These are phyloP conservation scores for Scaptodrosophila lebanonensis DNA, from an alignment of 1,140 invertebrate species.

Conservation along the genomic window DNA sequence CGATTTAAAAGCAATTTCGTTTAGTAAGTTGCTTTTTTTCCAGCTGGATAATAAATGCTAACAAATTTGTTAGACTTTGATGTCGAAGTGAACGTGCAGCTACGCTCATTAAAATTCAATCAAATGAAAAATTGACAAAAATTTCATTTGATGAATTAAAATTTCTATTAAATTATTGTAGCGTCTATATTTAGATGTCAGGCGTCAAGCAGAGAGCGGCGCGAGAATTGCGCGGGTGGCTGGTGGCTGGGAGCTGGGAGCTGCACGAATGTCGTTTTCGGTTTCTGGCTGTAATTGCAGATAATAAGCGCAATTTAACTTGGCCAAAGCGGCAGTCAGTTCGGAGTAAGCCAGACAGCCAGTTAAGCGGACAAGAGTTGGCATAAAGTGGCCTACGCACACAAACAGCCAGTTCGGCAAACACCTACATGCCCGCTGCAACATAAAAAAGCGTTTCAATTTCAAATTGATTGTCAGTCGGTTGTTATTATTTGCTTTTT, in stretches of 20 bases:
- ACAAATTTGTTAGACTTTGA: conserved; percentile 28
- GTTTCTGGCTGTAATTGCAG: conserved; percentile 53
- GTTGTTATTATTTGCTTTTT: conserved; percentile 56
- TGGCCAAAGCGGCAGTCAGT: conserved; percentile 38
- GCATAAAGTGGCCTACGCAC: conserved; percentile 50
- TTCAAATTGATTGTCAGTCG: conserved; percentile 70
- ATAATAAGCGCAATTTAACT: conserved; percentile 63
- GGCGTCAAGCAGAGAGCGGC: conserved; percentile 12
- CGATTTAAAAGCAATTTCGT: no score
- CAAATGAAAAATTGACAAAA: conserved; percentile 25
- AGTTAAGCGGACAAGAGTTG: conserved; percentile 12
- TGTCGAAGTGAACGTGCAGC: conserved; percentile 29
- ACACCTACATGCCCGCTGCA: conserved; percentile 40
- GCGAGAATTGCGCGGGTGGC: conserved; percentile 22
- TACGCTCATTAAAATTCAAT: conserved; percentile 64
- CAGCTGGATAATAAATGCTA: no score
- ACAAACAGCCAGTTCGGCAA: conserved; percentile 31
- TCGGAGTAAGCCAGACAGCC: conserved; percentile 14
- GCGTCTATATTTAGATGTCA: conserved; percentile 43
- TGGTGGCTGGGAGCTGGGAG: not conserved
- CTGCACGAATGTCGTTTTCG: conserved; percentile 49
- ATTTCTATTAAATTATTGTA: conserved; percentile 42
- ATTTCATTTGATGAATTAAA: conserved; percentile 15
- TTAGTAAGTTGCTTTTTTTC: no score
- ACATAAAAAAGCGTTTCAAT: conserved; percentile 68